Percentiles rank a stretch among this genome's conserved stretches.
Evolutionary conservation across 2,797 vertebrate species (phyloP).

Genomic region (Cossypha niveicapilla): DNA sequence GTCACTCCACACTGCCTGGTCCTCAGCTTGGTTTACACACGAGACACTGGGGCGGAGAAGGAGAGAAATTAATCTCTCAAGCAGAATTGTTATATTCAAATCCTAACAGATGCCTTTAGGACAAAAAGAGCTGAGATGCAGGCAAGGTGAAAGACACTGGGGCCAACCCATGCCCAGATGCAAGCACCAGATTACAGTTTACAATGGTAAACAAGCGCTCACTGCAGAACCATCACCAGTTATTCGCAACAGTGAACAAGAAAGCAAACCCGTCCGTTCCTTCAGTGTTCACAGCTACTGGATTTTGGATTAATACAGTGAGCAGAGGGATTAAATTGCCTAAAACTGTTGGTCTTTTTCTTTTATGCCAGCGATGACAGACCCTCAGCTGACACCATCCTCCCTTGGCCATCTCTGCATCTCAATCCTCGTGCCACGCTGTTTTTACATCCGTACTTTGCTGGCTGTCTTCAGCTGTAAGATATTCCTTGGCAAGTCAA

Average conservation of each 20-base stretch:
- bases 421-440: background rate
- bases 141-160: slow-evolving; percentile 10
- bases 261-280: background rate
- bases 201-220: slow-evolving; percentile 11
- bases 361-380: background rate
- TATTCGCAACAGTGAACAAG: background rate
- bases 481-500: background rate
- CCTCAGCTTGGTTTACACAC: background rate
- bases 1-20: background rate
- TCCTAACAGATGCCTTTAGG: slow-evolving; percentile 10
- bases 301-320: background rate
- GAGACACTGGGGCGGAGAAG: background rate
- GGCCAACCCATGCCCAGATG: background rate
- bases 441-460: background rate
- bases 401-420: background rate
- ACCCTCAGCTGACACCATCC: background rate
- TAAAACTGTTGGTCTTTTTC: background rate
- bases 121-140: background rate
- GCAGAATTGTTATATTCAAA: slow-evolving; percentile 32
- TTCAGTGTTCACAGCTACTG: background rate
- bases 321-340: background rate
- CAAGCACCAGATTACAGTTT: background rate
- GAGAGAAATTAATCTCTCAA: slow-evolving; percentile 8
- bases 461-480: background rate
- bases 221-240: background rate